phyloP scores from a whole-genome alignment of 2,797 vertebrate genomes.

The Glossophaga mutica region DNA sequence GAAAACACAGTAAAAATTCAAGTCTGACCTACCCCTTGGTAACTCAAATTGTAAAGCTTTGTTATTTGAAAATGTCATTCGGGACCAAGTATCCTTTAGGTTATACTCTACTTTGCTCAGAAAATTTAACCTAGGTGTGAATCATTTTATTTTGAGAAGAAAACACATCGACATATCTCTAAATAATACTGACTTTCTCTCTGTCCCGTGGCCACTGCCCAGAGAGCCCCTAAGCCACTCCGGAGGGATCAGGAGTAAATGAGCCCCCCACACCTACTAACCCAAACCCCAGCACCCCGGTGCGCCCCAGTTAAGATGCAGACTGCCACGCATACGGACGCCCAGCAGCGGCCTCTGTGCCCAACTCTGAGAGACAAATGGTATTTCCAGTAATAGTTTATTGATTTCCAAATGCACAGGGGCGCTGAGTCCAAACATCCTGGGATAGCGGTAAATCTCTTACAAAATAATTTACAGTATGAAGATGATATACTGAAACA shows the following conservation, averaged over 20 bases:
- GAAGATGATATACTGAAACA: conserved; percentile 72
- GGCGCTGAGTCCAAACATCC: conserved; percentile 67
- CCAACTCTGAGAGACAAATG: conserved; percentile 70
- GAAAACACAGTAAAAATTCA: conserved; percentile 27
- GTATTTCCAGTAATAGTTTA: conserved; percentile 75
- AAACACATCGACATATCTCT: background rate
- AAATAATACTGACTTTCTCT: background rate
- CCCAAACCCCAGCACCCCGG: background rate
- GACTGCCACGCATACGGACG: conserved; percentile 63
- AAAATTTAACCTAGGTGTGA: background rate
- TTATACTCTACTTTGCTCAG: background rate
- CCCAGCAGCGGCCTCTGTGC: conserved; percentile 68
- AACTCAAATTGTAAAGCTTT: background rate
- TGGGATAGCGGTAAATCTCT: conserved; percentile 74
- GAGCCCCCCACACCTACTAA: background rate
- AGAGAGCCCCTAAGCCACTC: background rate
- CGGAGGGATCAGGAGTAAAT: background rate
- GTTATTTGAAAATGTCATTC: conserved; percentile 27
- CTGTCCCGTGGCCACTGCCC: background rate
- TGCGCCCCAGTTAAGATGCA: background rate
- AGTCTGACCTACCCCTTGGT: background rate
- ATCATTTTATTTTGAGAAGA: background rate
- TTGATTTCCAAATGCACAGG: conserved; percentile 79
- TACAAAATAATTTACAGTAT: conserved; percentile 76
- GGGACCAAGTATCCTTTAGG: conserved; percentile 21